phyloP scores from a whole-genome alignment of 2,888 invertebrate species.

The Quadroppia sp. region DNA sequence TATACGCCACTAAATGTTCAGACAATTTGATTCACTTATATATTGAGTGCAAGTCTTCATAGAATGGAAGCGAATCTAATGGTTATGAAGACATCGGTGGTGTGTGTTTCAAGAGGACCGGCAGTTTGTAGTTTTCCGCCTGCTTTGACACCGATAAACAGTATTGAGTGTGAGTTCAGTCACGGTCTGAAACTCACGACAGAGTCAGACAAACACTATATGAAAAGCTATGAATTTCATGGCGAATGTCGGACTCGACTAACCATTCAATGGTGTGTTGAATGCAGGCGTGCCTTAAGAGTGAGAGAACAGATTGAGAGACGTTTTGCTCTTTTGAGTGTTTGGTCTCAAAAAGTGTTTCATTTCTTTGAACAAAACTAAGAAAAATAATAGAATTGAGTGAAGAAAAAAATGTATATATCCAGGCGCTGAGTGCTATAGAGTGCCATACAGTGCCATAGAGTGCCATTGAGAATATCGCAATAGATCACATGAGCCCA shows the following conservation, averaged over 20 bases:
- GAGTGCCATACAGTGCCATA: background rate
- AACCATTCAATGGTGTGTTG: too few species aligned
- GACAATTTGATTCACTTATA: background rate
- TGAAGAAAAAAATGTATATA: background rate
- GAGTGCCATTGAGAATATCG: too few species aligned
- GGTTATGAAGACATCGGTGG: conserved; percentile 26
- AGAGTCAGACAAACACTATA: conserved; percentile 17
- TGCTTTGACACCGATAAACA: conserved; percentile 34
- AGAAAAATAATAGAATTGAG: background rate
- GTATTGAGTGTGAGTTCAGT: conserved; percentile 13
- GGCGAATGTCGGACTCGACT: conserved; percentile 20
- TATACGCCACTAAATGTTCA: background rate
- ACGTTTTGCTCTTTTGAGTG: background rate
- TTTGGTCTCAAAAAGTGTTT: conserved; percentile 17
- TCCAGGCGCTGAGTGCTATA: background rate
- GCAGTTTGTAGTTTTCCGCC: conserved; percentile 36
- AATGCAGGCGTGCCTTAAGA: conserved; percentile 28
- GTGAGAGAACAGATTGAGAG: conserved; percentile 25
- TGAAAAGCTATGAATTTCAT: conserved; percentile 25
- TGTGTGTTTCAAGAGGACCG: background rate
- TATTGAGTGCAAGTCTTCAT: conserved; percentile 14
- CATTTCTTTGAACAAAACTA: background rate
- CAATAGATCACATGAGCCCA: conserved; percentile 7
- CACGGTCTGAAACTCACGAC: conserved; percentile 34
- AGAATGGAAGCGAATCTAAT: conserved; percentile 28